Base-by-base conservation (phyloP, 1,140 invertebrate species). In the Ladona fulva region DNA sequence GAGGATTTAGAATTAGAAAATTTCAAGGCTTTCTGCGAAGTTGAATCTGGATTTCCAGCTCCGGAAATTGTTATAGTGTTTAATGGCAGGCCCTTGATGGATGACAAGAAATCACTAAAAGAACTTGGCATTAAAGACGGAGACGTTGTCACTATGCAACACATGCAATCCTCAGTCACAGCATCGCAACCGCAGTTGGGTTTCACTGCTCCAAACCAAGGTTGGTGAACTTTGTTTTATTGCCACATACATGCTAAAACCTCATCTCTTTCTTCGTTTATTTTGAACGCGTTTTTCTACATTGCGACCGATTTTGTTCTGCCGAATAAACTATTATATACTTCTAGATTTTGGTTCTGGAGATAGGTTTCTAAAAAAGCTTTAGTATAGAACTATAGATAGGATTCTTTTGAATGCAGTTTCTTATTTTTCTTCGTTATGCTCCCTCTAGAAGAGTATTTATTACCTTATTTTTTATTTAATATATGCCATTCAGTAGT, bases 1-100 rank as follows among this genome's bases (percentile, higher is more conserved):
- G 95, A 96, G 84, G 96, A 98, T 81, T 87, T 98, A 81, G 96
- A 98, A 86, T 84, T 98, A 79, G 95, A 96, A 85, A 97, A 97
- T 87, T 97, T 99, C 81, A 97, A 97, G 86, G 95, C 95, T 0
- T 92, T 98, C 81, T 98, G 96, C 87, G 93, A 94, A 85, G 91
- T 95, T 79, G 96, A 98, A 87, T 92, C 93, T 29, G 94, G 93
- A 24, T 91, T 96, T 81, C 91, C 94, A 7, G 90, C 93, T 0
- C 86, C 87, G 42, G 92, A 97, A 85, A 95, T 97, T 75, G 88
- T 92, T 1, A 89, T 98, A 78, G 89, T 94, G 29, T 95, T 93
- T 83, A 95, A 97, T 85, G 96, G 96, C 1, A 88, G 89, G 79
- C 94, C 93, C 11, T 85, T 99, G 66, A 86, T 91, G 79, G 94